phyloP scores from a whole-genome alignment of 2,888 invertebrate species.

The Leucoptera coffeella region DNA sequence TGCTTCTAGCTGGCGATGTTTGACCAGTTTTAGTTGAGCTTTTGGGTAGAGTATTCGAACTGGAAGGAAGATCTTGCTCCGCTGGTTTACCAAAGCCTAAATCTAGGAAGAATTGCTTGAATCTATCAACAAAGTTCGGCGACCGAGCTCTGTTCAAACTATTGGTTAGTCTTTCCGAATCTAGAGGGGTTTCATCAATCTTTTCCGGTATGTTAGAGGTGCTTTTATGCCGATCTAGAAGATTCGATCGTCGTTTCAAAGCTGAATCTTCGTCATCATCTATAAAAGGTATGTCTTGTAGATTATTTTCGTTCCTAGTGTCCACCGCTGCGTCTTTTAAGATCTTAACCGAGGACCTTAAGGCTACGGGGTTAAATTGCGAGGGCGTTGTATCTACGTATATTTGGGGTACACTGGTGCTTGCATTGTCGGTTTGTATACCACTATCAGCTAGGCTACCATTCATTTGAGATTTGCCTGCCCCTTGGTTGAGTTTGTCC shows the following conservation, averaged over 20 bases:
- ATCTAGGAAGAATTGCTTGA: conserved; percentile 38
- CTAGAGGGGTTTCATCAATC: conserved; percentile 24
- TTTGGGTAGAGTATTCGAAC: conserved; percentile 26
- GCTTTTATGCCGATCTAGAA: conserved; percentile 35
- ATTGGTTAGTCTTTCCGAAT: conserved; percentile 24
- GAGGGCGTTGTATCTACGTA: conserved; percentile 18
- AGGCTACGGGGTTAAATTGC: conserved; percentile 9
- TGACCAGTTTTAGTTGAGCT: conserved; percentile 14
- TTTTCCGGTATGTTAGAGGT: conserved; percentile 39
- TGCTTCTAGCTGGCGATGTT: conserved; percentile 12
- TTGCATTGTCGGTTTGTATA: conserved; percentile 42
- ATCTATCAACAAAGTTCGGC: conserved; percentile 41
- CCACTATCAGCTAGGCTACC: conserved; percentile 43
- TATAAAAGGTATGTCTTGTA: conserved; percentile 43
- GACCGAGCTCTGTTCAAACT: conserved; percentile 37
- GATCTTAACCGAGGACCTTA: conserved; percentile 13
- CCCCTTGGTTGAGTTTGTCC: conserved; percentile 36
- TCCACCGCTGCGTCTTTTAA: conserved; percentile 39
- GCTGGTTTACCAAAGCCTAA: conserved; percentile 32
- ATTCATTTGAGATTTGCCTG: conserved; percentile 39
- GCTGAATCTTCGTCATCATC: conserved; percentile 24
- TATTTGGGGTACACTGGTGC: conserved; percentile 39
- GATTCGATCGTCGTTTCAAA: conserved; percentile 17
- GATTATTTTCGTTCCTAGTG: conserved; percentile 37
- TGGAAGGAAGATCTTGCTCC: conserved; percentile 8